These are phyloP conservation scores for Drosophila neonasuta DNA, from an alignment of 2,888 invertebrate species.

Conservation along the genomic window DNA sequence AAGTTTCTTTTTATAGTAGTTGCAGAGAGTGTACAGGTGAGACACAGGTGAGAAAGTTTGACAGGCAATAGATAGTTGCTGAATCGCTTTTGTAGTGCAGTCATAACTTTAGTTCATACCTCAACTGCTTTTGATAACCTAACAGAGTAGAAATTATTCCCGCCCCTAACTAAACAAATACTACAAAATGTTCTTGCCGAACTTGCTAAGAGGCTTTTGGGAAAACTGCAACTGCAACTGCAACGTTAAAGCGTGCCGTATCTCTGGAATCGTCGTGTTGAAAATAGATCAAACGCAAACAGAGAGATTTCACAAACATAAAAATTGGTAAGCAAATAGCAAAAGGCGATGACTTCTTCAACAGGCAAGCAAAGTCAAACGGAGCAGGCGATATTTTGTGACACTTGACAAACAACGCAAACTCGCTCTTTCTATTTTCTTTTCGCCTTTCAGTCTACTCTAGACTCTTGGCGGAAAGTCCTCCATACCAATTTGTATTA, in stretches of 20 bases:
- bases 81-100: conserved; percentile 20
- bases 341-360: conserved; percentile 43
- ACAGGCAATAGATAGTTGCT: conserved; percentile 55
- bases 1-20: conserved; percentile 18
- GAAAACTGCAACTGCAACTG: not conserved
- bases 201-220: not conserved
- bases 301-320: conserved; percentile 45
- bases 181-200: conserved; percentile 5
- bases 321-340: conserved; percentile 69
- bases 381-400: conserved; percentile 39
- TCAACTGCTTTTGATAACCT: conserved; percentile 11
- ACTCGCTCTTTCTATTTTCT: not conserved
- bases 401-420: conserved; percentile 40
- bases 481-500: not conserved
- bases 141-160: conserved; percentile 28
- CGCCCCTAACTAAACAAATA: conserved; percentile 5
- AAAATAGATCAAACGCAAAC: not conserved
- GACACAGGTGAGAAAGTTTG: conserved; percentile 47
- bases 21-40: conserved; percentile 3
- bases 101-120: conserved; percentile 32
- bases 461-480: not conserved
- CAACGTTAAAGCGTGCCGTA: conserved; percentile 51
- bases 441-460: not conserved
- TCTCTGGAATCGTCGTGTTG: conserved; percentile 22
- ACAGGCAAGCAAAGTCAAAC: conserved; percentile 25